Percentiles rank a stretch among this genome's conserved stretches.
phyloP scores from a whole-genome alignment of 2,888 invertebrate genomes.

The Aethes cnicana region DNA sequence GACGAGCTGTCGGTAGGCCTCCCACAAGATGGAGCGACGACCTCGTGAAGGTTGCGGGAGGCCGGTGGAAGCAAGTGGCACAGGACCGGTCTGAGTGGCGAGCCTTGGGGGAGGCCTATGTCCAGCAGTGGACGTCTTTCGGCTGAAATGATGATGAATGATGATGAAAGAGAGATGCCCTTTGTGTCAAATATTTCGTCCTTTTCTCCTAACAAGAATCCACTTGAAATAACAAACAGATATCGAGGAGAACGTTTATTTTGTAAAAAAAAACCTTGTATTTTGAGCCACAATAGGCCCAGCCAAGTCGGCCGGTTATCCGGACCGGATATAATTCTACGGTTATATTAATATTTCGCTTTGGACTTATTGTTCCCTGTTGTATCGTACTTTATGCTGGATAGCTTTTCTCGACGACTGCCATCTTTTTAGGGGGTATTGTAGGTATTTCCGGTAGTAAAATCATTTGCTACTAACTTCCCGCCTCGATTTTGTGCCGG shows the following conservation, averaged over 20 bases:
- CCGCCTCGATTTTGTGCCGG: too few species aligned
- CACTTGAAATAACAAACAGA: constrained; percentile 1
- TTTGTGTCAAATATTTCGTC: too few species aligned
- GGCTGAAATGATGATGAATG: too few species aligned
- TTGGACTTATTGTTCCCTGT: constrained; percentile 19
- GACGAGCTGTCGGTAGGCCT: too few species aligned
- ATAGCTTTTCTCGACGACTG: neutral
- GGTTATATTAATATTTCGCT: constrained; percentile 17
- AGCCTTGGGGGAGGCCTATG: too few species aligned
- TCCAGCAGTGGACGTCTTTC: too few species aligned
- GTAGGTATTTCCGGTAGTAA: neutral
- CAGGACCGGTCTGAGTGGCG: too few species aligned
- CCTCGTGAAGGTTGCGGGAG: too few species aligned
- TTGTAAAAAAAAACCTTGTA: constrained; percentile 14
- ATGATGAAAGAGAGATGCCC: too few species aligned
- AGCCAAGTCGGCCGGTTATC: constrained; percentile 7
- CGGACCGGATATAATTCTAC: constrained; percentile 11
- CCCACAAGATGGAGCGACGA: too few species aligned
- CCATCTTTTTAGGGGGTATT: neutral
- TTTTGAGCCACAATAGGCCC: constrained; percentile 11
- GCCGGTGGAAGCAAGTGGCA: too few species aligned
- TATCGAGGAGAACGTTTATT: constrained; percentile 2
- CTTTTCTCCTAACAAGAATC: neutral
- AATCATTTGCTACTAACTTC: too few species aligned
- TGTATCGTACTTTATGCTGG: constrained; percentile 21